Base-by-base conservation (phyloP, 2,888 invertebrate genomes). In the Euproctis similis region DNA sequence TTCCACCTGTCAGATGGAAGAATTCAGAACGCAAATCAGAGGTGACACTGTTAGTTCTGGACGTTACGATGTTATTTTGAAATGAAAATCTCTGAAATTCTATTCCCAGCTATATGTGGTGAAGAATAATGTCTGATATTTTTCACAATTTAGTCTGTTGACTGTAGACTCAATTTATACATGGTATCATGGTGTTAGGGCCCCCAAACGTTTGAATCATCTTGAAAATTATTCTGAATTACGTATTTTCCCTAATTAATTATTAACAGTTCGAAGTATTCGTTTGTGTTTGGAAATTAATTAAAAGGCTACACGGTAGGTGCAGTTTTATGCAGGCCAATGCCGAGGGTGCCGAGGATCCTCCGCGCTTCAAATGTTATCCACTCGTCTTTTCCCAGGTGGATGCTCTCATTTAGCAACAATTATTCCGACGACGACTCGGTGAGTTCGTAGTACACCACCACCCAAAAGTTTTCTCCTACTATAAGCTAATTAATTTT, bases 401-500 rank as follows among this genome's bases (percentile, higher is more conserved):
- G 59, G 65, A 60, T 59, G 62, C 72, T 75, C 76, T 74, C 76
- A 74, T 77, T 78, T 78, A 78, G 69, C 71, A 69, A 69, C 78
- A 76, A 74, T 78, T 77, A 78, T 69, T 67, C 66, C 62, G 53
- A 65, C 64, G 59, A 53, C 62, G n/a, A n/a, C n/a, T n/a, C n/a
- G n/a, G n/a, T n/a, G n/a, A n/a, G n/a, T n/a, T n/a, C 68, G 59
- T 56, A 58, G 65, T 58, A 66, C 62, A 60, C 58, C 53, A 60
- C n/a, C n/a, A 63, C 71, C 74, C 72, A 54, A 73, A 77, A 76
- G 59, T 75, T 75, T 65, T 53, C n/a, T 58, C 57, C 53, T 67
- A 70, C 75, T 73, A 75, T 75, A 73, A 67, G 59, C 71, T 77
- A 74, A 77, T 76, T 75, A 76, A 76, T 75, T 78, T 77, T 77